Conservation (phyloP, 1,140 invertebrate genomes). For the Cheumatopsyche charites region DNA sequence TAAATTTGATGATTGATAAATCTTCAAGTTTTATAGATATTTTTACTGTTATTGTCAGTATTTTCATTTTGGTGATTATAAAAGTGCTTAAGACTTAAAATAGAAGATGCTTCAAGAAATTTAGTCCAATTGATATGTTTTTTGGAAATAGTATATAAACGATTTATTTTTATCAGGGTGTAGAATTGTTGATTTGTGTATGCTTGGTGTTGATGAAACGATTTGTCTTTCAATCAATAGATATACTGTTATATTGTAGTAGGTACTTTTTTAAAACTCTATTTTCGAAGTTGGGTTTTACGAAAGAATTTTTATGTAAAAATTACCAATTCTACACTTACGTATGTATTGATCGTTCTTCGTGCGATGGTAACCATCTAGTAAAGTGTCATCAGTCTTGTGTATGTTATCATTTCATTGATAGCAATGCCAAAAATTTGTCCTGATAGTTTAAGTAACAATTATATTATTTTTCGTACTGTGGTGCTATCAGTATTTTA, state of each 20-base stretch:
- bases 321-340: too few species aligned
- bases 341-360: background rate
- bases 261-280: too few species aligned
- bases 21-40: background rate
- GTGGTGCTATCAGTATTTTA: constrained; percentile 23
- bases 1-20: too few species aligned
- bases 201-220: too few species aligned
- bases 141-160: background rate
- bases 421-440: constrained; percentile 19
- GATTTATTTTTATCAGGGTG: background rate
- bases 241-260: too few species aligned
- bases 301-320: too few species aligned
- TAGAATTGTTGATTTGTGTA: too few species aligned
- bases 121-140: too few species aligned
- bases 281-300: too few species aligned
- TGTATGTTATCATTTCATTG: constrained; percentile 1
- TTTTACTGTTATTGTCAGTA: background rate
- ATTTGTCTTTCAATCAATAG: too few species aligned
- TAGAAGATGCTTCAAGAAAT: too few species aligned
- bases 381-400: background rate
- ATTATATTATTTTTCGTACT: constrained; percentile 2
- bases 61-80: background rate
- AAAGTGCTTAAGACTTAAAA: background rate
- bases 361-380: background rate
- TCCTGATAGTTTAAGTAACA: constrained; percentile 17